Evolutionary conservation across 2,797 vertebrate genomes (phyloP).

Genomic region (Buceros bicornis): DNA sequence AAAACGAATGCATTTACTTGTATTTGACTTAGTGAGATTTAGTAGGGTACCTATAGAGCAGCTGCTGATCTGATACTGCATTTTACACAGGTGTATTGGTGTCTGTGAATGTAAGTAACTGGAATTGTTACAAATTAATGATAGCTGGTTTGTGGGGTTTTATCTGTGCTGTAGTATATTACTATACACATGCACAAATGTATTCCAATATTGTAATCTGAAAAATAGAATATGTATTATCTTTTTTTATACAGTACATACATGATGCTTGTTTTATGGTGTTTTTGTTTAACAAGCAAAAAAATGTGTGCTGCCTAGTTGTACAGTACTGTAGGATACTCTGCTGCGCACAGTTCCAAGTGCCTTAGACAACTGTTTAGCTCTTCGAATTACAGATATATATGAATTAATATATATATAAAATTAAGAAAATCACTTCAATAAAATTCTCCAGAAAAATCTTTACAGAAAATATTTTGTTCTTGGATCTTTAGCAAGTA

Average conservation of each 20-base stretch:
- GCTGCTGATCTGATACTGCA: background rate
- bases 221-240: conserved; percentile 58
- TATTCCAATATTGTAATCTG: conserved; percentile 55
- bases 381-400: conserved; percentile 67
- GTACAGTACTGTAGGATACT: conserved; percentile 50
- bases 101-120: conserved; percentile 68
- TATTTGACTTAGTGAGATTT: background rate
- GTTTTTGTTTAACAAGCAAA: conserved; percentile 71
- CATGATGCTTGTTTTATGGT: conserved; percentile 31
- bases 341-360: conserved; percentile 77
- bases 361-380: conserved; percentile 76
- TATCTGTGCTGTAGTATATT: conserved; percentile 50
- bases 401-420: conserved; percentile 39
- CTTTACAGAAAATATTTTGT: background rate
- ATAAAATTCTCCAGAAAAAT: conserved; percentile 73
- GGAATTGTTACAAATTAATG: conserved; percentile 49
- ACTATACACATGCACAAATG: background rate
- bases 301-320: conserved; percentile 40
- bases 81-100: conserved; percentile 29
- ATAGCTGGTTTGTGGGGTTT: conserved; percentile 53
- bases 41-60: conserved; percentile 19
- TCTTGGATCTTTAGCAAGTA: background rate
- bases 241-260: conserved; percentile 23
- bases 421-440: conserved; percentile 66
- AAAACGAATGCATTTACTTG: background rate